Evolutionary conservation across 92 coral and sea anemone species (phyloP).

Genomic region (Bergia puertoricense): DNA sequence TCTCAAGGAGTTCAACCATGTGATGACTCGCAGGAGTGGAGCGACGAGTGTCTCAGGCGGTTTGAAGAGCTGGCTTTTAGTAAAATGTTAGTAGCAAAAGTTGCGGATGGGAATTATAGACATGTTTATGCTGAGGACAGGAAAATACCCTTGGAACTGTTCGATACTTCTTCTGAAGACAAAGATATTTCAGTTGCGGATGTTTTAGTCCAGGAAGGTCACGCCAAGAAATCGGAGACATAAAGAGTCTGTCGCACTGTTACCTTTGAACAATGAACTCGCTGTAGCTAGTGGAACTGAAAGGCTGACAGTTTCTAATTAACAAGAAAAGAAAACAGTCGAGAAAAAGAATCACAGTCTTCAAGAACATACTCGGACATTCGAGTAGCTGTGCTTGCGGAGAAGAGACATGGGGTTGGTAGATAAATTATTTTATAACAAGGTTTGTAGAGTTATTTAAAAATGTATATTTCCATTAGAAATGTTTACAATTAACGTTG

Average conservation of each 20-base stretch:
- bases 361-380: background rate
- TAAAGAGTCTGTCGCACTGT: no score
- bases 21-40: constrained; percentile 72
- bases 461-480: background rate
- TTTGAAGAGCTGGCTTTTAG: constrained; percentile 60
- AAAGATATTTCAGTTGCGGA: constrained; percentile 74
- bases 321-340: background rate
- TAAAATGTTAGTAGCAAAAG: constrained; percentile 76
- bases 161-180: constrained; percentile 70
- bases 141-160: constrained; percentile 65
- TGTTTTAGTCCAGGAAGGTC: constrained; percentile 64
- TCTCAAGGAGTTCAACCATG: constrained; percentile 43
- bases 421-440: constrained; percentile 13
- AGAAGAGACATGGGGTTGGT: background rate
- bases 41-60: constrained; percentile 63
- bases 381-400: background rate
- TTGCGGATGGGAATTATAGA: constrained; percentile 59
- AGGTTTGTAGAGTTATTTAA: background rate
- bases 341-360: background rate
- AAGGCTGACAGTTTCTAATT: background rate
- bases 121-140: constrained; percentile 57
- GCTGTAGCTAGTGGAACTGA: background rate
- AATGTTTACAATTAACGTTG: background rate
- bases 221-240: constrained; percentile 51
- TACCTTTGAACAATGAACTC: background rate